Evolutionary conservation across 2,113 vertebrate genomes (phyloP).

Genomic region (Xenopus tropicalis): DNA sequence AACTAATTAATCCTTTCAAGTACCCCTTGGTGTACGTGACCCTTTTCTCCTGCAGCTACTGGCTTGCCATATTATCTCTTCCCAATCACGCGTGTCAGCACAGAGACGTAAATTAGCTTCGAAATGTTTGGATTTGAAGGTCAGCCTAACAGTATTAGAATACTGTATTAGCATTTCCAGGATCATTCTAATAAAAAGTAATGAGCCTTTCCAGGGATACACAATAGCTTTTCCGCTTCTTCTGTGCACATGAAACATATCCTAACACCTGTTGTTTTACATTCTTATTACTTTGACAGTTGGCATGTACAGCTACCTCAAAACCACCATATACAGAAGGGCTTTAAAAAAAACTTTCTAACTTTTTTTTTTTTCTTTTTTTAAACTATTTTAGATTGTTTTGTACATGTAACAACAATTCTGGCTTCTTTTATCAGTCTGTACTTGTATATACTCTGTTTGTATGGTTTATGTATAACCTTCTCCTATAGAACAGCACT

Average conservation of each 20-base stretch:
- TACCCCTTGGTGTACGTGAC: not conserved
- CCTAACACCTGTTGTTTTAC: not conserved
- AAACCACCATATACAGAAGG: too few relatives aligned
- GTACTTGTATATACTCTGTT: too few relatives aligned
- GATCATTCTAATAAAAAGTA: too few relatives aligned
- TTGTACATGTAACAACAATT: too few relatives aligned
- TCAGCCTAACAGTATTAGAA: not conserved
- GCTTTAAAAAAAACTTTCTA: too few relatives aligned
- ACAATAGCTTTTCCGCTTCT: not conserved
- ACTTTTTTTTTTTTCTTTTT: too few relatives aligned
- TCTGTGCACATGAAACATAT: not conserved
- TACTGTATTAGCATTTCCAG: not conserved
- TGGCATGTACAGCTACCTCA: not conserved
- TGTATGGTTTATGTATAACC: too few relatives aligned
- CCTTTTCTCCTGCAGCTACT: not conserved
- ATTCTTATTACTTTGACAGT: not conserved
- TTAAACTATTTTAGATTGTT: too few relatives aligned
- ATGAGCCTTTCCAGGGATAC: not conserved
- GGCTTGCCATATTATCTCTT: not conserved
- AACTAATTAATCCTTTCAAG: slow-evolving; percentile 6
- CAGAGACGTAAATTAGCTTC: not conserved
- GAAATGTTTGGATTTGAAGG: not conserved
- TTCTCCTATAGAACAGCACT: too few relatives aligned
- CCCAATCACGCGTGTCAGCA: not conserved
- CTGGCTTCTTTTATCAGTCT: too few relatives aligned